Evolutionary conservation across 2,797 vertebrate genomes (phyloP).

Genomic region (Pipistrellus nathusii): DNA sequence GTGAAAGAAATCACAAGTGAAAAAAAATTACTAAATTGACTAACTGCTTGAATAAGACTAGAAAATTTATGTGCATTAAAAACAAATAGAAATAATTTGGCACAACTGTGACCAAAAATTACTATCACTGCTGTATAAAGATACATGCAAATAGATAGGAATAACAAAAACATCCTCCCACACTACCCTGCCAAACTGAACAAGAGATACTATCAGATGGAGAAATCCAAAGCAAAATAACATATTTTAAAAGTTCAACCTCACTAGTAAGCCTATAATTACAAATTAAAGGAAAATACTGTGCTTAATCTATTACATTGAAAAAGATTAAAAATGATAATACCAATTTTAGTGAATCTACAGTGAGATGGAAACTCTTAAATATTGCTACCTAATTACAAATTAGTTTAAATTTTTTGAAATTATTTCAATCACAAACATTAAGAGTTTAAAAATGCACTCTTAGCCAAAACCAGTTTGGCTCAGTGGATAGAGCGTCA

Average conservation of each 20-base stretch:
- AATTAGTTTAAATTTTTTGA: conserved; percentile 5
- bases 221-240: not conserved
- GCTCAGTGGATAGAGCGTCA: too few species aligned
- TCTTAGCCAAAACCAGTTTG: not conserved
- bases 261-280: not conserved
- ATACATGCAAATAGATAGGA: not conserved
- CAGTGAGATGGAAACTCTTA: not conserved
- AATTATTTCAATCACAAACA: conserved; percentile 42
- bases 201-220: not conserved
- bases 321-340: not conserved
- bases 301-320: conserved; percentile 2
- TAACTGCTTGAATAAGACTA: conserved; percentile 2
- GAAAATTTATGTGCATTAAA: not conserved
- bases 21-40: conserved; percentile 20
- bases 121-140: not conserved
- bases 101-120: not conserved
- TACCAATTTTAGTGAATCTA: not conserved
- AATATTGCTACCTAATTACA: not conserved
- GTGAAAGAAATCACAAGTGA: conserved; percentile 32
- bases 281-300: conserved; percentile 42
- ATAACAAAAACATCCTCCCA: not conserved
- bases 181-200: not conserved
- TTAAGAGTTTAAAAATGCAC: conserved; percentile 4
- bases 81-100: not conserved
- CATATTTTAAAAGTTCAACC: not conserved